A percentile compares a stretch with the other conserved stretches of the same genome.
Conservation (phyloP, 2,888 invertebrate genomes). For the Amblyjoppa proteus region DNA sequence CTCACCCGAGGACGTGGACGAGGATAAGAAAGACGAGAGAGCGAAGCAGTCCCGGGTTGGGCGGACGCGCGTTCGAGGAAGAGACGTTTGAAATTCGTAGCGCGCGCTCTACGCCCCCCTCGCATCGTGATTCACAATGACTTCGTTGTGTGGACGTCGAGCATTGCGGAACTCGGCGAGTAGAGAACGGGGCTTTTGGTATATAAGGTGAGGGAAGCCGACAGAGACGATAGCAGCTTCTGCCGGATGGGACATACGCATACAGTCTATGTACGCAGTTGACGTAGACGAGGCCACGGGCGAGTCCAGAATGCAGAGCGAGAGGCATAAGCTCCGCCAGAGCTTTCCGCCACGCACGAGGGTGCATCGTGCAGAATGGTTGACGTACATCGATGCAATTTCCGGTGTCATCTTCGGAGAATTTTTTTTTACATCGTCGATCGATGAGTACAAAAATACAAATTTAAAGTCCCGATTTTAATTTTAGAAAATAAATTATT, state of each 20-base stretch:
- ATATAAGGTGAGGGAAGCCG: constrained; percentile 27
- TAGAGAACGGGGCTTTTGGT: constrained; percentile 48
- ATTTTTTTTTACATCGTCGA: not conserved
- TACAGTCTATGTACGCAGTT: constrained; percentile 49
- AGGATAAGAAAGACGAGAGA: constrained; percentile 32
- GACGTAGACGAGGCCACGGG: constrained; percentile 60
- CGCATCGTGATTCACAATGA: constrained; percentile 74
- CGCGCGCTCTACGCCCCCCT: constrained; percentile 65
- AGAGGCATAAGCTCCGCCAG: constrained; percentile 5
- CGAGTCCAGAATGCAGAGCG: constrained; percentile 63
- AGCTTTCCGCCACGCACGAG: not conserved
- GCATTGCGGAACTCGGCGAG: constrained; percentile 50
- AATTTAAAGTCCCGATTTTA: not conserved
- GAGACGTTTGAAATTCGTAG: constrained; percentile 74
- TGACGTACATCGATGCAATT: constrained; percentile 46
- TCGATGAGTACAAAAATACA: not conserved
- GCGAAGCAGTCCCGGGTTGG: constrained; percentile 9
- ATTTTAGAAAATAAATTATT: not conserved
- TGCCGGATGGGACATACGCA: constrained; percentile 27
- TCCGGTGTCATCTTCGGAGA: constrained; percentile 7
- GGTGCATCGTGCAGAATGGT: constrained; percentile 7
- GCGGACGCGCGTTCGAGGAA: constrained; percentile 2
- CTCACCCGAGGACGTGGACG: constrained; percentile 5
- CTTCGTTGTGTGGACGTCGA: constrained; percentile 58
- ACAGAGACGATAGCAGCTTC: constrained; percentile 46